phyloP scores from a whole-genome alignment of 1,140 invertebrate species.

The Dermatophagoides farinae region DNA sequence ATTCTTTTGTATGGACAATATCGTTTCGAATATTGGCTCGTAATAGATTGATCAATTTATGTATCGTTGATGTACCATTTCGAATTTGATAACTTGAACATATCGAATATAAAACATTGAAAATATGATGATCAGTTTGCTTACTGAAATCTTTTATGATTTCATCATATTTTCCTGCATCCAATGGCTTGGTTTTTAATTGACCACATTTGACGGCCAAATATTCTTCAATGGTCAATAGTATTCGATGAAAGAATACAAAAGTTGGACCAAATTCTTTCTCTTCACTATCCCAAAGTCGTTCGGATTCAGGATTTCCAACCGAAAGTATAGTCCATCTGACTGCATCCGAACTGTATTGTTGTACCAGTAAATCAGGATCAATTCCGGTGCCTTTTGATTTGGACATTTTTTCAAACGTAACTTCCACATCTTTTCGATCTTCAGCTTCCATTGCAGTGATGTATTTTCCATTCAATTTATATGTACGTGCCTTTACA shows the following conservation, averaged over 20 bases:
- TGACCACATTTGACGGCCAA: background rate
- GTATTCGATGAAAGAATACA: constrained; percentile 14
- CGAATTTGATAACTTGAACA: constrained; percentile 12
- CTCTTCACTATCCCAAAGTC: constrained; percentile 42
- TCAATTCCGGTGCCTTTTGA: constrained; percentile 92
- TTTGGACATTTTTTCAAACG: constrained; percentile 99
- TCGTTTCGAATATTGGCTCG: constrained; percentile 2
- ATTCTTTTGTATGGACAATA: constrained; percentile 26
- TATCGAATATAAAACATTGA: constrained; percentile 8
- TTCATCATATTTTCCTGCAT: background rate
- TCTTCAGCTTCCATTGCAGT: constrained; percentile 38
- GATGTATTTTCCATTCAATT: constrained; percentile 58
- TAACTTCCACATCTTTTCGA: constrained; percentile 36
- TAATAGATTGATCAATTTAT: constrained; percentile 10
- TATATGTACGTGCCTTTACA: constrained; percentile 73
- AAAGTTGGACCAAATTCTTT: constrained; percentile 13
- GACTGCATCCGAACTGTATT: constrained; percentile 72
- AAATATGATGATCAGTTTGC: background rate
- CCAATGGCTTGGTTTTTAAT: constrained; percentile 7
- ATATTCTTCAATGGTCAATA: constrained; percentile 15
- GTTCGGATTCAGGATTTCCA: constrained; percentile 56
- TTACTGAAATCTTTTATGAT: background rate
- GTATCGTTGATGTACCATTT: constrained; percentile 7
- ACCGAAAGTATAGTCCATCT: constrained; percentile 62
- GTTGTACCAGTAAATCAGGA: constrained; percentile 52